Conservation (phyloP, 2,797 vertebrate species). For the Amblyraja radiata region DNA sequence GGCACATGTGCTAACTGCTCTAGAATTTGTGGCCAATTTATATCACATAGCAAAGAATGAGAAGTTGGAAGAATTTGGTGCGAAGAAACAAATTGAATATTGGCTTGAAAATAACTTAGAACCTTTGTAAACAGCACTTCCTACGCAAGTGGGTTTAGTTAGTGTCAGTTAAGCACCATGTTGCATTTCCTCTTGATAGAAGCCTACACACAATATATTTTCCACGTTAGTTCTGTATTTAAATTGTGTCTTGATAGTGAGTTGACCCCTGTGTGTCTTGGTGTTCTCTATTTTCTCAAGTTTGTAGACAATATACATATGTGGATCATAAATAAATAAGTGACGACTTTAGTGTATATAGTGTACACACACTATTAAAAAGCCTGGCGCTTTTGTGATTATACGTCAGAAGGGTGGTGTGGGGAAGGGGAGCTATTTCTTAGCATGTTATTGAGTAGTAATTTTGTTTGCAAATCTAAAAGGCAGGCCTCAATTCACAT, state of each 20-base stretch:
- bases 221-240: not conserved
- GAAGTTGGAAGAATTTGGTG: not conserved
- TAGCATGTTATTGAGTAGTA: slow-evolving; percentile 14
- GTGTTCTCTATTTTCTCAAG: not conserved
- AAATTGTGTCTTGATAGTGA: slow-evolving; percentile 26
- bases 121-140: not conserved
- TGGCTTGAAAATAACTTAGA: not conserved
- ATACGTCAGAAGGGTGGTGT: not conserved
- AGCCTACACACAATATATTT: slow-evolving; percentile 1
- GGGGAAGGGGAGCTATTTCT: not conserved
- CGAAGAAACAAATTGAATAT: not conserved
- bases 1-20: not conserved
- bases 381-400: slow-evolving; percentile 35
- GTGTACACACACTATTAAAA: slow-evolving; percentile 6
- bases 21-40: not conserved
- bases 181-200: not conserved
- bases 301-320: slow-evolving; percentile 18
- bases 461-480: slow-evolving; percentile 4
- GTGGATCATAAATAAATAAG: slow-evolving; percentile 9
- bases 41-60: not conserved
- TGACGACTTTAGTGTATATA: not conserved
- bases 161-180: not conserved
- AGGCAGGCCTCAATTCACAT: slow-evolving; percentile 28
- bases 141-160: slow-evolving; percentile 12
- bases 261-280: not conserved